Base-by-base conservation (phyloP, 2,888 invertebrate species). In the Mechanitis messenoides region DNA sequence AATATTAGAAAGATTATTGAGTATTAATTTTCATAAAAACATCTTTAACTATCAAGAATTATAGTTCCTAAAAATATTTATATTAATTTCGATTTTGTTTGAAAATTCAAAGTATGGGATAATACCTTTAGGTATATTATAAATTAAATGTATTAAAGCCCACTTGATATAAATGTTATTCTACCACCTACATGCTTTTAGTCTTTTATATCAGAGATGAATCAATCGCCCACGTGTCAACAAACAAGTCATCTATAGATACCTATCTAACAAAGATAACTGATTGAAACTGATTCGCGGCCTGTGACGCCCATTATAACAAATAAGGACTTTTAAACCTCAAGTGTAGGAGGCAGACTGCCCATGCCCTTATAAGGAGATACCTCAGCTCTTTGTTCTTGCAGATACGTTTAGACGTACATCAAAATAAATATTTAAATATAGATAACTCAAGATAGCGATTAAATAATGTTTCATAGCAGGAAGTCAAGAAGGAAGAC, bases 151-250 rank as follows among this genome's bases (percentile, higher is more conserved):
- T 45, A 35, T 54, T 58, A 78, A 77, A 71, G 72, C 69, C 68
- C 69, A 72, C 70, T 72, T 67, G 67, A 69, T 72, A 74, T 73
- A 77, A 77, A 78, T 79, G 74, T 76, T 76, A 73, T 74, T 71
- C 68, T 70, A 72, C 80, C 82, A 81, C 87, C 87, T 84, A 88
- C 87, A 76, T 80, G 71, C 68, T 75, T 77, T 78, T 80, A 76
- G 85, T 83, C 80, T 83, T 50, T 74, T 77, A 80, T 79, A 86
- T 86, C 81, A 85, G 86, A 87, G 87, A 84, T 87, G 83, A 87
- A 87, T 86, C 75, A 80, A 77, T 80, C 87, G 84, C 89, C 88
- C 82, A 88, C 88, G 69, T 71, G 72, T 63, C 68, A 66, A 57
- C 75, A 76, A 81, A 80, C 81, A 81, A 77, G 83, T 85, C 86